Percentiles rank a stretch among this genome's conserved stretches.
phyloP scores from a whole-genome alignment of 2,113 vertebrate genomes.

The Junco hyemalis region DNA sequence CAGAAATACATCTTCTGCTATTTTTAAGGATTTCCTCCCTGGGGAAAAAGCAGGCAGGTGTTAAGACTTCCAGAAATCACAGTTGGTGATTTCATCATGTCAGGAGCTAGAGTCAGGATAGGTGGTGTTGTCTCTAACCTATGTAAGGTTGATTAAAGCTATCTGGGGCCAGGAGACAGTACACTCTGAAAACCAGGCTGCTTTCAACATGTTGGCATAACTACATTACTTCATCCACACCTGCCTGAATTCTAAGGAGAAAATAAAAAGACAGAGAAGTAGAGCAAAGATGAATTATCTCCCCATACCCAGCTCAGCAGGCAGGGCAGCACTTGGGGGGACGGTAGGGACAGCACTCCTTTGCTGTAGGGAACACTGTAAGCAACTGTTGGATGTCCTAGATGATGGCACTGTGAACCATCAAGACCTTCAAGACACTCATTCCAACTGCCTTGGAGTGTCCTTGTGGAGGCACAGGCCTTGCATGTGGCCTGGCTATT shows the following conservation, averaged over 20 bases:
- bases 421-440: not conserved
- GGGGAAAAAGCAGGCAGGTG: not conserved
- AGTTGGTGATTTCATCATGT: not conserved
- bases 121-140: not conserved
- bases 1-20: not conserved
- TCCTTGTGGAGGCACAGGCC: fast-evolving
- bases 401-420: not conserved
- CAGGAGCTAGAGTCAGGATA: not conserved
- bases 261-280: not conserved
- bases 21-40: not conserved
- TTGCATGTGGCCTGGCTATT: not conserved
- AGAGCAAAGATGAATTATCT: not conserved
- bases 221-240: not conserved
- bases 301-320: not conserved
- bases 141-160: not conserved
- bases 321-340: not conserved
- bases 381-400: not conserved
- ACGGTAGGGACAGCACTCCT: not conserved
- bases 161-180: not conserved
- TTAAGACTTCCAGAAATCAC: not conserved
- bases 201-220: not conserved
- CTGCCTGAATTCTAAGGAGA: not conserved
- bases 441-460: not conserved
- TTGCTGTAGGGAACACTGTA: not conserved
- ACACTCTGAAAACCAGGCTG: not conserved